These are phyloP conservation scores for Fragum fragum DNA, from an alignment of 2,888 invertebrate species.

Conservation along the genomic window DNA sequence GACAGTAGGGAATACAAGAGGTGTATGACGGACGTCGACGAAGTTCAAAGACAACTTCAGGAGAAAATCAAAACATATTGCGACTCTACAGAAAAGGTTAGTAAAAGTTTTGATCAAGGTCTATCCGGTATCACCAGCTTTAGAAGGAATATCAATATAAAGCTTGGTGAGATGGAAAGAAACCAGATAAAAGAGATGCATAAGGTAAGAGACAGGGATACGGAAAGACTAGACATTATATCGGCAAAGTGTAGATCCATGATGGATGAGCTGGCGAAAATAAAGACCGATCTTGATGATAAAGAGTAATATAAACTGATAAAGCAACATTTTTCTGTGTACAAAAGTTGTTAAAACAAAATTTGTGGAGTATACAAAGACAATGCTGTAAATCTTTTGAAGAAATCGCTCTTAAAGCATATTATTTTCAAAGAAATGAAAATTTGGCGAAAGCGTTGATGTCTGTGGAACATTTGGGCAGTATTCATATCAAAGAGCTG, in stretches of 20 bases:
- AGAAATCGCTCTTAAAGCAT: background rate
- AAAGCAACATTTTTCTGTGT: background rate
- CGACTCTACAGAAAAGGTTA: background rate
- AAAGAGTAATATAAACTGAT: background rate
- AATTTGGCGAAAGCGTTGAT: too few relatives aligned
- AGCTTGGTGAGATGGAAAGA: background rate
- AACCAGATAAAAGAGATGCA: background rate
- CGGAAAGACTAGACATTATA: background rate
- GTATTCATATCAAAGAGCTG: too few relatives aligned
- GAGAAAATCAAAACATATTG: background rate
- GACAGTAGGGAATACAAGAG: background rate
- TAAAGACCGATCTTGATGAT: background rate
- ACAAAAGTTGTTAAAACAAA: background rate
- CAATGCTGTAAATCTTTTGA: background rate
- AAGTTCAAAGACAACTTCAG: background rate
- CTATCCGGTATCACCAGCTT: background rate
- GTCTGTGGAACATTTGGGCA: too few relatives aligned
- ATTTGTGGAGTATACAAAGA: background rate
- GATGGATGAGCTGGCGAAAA: background rate
- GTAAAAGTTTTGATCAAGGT: background rate
- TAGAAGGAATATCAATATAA: background rate
- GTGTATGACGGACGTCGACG: background rate
- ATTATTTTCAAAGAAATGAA: background rate
- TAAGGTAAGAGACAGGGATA: background rate
- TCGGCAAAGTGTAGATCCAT: background rate